phyloP scores from a whole-genome alignment of 2,113 vertebrate genomes.

The Psephotus haematonotus region DNA sequence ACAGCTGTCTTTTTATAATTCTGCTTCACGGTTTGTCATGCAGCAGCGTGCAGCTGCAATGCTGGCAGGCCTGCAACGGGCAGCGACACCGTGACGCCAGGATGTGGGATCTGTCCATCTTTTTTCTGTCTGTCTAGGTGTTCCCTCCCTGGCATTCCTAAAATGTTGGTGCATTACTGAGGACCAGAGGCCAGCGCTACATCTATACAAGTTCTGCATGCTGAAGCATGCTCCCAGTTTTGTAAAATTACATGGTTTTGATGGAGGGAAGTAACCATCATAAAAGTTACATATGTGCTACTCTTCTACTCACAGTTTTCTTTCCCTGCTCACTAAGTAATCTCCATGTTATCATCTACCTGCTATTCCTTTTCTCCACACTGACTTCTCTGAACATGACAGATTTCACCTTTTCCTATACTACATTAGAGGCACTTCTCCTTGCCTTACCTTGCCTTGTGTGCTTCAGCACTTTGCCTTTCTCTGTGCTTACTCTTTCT shows the following conservation, averaged over 20 bases:
- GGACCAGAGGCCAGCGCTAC: neutral
- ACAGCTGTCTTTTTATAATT: neutral
- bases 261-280: neutral
- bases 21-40: fast-evolving
- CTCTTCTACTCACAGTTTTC: neutral
- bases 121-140: neutral
- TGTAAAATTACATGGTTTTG: neutral
- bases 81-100: fast-evolving
- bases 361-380: neutral
- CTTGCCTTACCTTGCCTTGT: neutral
- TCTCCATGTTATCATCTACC: neutral
- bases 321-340: neutral
- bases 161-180: neutral
- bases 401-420: neutral
- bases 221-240: neutral
- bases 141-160: neutral
- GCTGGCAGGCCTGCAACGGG: fast-evolving
- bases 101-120: neutral
- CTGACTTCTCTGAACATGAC: neutral
- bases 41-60: fast-evolving
- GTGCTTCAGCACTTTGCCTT: neutral
- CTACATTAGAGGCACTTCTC: neutral
- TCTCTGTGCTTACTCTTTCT: neutral
- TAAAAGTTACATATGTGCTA: fast-evolving
- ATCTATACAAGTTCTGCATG: neutral